Evolutionary conservation across 2,797 vertebrate species (phyloP).

Genomic region (Siniperca scherzeri): DNA sequence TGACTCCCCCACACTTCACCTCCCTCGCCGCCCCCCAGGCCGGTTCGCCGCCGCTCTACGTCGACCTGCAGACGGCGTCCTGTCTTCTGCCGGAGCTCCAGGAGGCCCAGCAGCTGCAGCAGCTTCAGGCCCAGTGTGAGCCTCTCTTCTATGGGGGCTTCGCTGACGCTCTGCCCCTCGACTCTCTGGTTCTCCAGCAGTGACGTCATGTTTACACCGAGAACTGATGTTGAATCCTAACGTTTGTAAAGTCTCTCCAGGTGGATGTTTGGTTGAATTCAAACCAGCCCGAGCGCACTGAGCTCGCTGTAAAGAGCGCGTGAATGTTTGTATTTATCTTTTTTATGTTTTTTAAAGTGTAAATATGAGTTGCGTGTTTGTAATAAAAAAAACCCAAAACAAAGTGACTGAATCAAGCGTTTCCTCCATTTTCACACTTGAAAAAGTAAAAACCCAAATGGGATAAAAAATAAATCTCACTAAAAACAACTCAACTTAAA

Average conservation of each 20-base stretch:
- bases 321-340: conserved; percentile 44
- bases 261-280: background rate
- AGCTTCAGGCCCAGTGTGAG: conserved; percentile 44
- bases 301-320: background rate
- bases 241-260: background rate
- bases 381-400: conserved; percentile 33
- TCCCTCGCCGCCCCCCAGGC: conserved; percentile 53
- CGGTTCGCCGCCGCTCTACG: conserved; percentile 81
- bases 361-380: conserved; percentile 27
- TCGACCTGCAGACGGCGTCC: conserved; percentile 52
- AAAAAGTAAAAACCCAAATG: too few species aligned
- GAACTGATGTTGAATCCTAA: background rate
- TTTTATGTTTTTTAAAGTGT: conserved; percentile 33
- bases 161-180: conserved; percentile 81
- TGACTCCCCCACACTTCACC: conserved; percentile 75
- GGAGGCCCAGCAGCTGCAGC: conserved; percentile 40
- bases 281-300: background rate
- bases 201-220: conserved; percentile 27
- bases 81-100: conserved; percentile 58
- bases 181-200: conserved; percentile 61
- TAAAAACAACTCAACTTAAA: too few species aligned
- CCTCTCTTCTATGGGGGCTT: conserved; percentile 80
- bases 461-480: too few species aligned
- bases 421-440: background rate
- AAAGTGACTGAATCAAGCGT: background rate